Percentiles rank a stretch among this genome's conserved stretches.
Conservation (phyloP, 2,888 invertebrate genomes). For the Smittia aterrima region DNA sequence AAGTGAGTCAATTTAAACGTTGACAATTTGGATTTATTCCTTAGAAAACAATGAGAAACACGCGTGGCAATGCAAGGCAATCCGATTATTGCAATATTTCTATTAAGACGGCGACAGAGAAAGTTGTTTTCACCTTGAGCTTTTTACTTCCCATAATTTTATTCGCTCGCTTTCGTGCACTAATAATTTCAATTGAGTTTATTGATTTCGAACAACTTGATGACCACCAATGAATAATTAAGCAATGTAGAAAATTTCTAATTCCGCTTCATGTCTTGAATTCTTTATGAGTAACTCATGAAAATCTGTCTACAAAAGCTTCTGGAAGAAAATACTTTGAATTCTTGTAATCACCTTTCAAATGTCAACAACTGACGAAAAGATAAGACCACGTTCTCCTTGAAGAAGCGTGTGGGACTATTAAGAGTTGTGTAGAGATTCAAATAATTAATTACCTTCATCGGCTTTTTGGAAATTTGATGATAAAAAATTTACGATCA, state of each 20-base stretch:
- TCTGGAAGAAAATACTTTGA: too few species aligned
- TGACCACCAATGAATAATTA: constrained; percentile 11
- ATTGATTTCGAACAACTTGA: background rate
- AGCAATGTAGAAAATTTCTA: background rate
- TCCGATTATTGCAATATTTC: background rate
- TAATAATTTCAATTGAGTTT: background rate
- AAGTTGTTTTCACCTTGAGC: background rate
- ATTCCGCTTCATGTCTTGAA: too few species aligned
- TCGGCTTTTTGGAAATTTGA: background rate
- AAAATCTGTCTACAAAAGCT: too few species aligned
- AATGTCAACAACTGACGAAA: too few species aligned
- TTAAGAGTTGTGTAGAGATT: too few species aligned
- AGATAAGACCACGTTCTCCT: too few species aligned
- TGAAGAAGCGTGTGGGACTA: too few species aligned
- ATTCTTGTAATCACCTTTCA: too few species aligned
- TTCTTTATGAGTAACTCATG: too few species aligned
- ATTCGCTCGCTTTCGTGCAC: background rate
- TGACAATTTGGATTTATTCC: too few species aligned
- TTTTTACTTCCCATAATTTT: background rate
- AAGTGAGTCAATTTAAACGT: too few species aligned
- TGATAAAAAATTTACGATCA: background rate
- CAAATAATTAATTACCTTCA: background rate
- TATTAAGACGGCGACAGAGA: background rate
- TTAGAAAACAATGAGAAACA: too few species aligned
- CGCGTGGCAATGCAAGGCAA: background rate